phyloP scores from a whole-genome alignment of 2,797 vertebrate species.

The Takifugu rubripes region DNA sequence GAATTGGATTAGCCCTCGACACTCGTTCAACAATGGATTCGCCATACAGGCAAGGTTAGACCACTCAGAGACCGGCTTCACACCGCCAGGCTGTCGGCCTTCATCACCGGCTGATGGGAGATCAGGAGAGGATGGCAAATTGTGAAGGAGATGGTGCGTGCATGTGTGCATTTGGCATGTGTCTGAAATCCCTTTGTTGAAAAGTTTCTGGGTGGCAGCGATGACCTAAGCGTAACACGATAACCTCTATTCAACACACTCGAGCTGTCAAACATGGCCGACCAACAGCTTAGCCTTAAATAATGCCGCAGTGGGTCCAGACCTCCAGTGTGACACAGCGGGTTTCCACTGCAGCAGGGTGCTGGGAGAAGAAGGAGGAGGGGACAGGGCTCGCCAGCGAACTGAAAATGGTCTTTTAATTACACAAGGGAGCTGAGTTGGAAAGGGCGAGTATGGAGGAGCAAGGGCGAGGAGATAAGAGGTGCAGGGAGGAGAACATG shows the following conservation, averaged over 20 bases:
- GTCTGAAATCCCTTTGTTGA: conserved; percentile 4
- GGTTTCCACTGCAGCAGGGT: conserved; percentile 65
- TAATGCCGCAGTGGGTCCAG: conserved; percentile 62
- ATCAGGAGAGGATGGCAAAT: conserved; percentile 15
- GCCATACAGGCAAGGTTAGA: conserved; percentile 34
- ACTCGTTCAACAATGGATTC: conserved; percentile 33
- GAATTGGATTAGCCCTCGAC: conserved; percentile 53
- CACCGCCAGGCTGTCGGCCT: conserved; percentile 41
- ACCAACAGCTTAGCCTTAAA: conserved; percentile 49
- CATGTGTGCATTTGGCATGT: conserved; percentile 15
- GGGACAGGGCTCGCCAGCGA: conserved; percentile 36
- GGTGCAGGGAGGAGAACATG: conserved; percentile 24
- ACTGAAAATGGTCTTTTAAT: conserved; percentile 72
- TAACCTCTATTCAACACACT: conserved; percentile 12
- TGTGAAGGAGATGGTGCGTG: conserved; percentile 3
- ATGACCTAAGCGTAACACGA: neutral
- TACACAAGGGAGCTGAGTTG: conserved; percentile 56
- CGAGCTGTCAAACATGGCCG: conserved; percentile 39
- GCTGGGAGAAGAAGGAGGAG: conserved; percentile 22
- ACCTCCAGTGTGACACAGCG: conserved; percentile 63
- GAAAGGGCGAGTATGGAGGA: conserved; percentile 36
- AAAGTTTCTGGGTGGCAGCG: neutral
- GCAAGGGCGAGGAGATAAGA: conserved; percentile 46
- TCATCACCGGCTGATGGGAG: conserved; percentile 36
- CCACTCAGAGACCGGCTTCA: conserved; percentile 28